A percentile compares a stretch with the other conserved stretches of the same genome.
Conservation (phyloP, 1,140 invertebrate genomes). For the Chionoecetes opilio region DNA sequence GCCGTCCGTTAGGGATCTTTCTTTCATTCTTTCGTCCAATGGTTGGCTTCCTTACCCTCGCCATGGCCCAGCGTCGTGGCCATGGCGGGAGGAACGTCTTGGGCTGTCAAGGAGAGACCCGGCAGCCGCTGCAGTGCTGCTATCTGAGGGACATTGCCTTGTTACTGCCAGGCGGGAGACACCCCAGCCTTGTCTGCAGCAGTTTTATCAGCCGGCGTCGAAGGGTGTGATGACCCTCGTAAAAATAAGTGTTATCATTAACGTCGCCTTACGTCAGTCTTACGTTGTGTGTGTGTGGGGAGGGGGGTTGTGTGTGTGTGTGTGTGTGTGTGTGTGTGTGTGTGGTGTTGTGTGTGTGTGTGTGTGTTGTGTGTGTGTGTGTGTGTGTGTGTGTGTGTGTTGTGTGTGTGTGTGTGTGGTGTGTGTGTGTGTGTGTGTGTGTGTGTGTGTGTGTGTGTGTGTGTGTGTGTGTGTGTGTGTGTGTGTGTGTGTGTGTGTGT, state of each 20-base stretch:
- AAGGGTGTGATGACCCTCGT: constrained; percentile 24
- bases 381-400: not conserved
- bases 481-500: not conserved
- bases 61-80: not conserved
- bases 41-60: not conserved
- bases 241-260: constrained; percentile 22
- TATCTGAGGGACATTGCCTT: not conserved
- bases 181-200: not conserved
- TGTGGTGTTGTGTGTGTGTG: not conserved
- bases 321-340: not conserved
- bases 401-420: not conserved
- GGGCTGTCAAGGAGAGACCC: not conserved
- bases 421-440: constrained; percentile 42
- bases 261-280: constrained; percentile 5
- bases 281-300: not conserved
- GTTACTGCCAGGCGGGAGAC: not conserved
- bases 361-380: not conserved
- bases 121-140: not conserved
- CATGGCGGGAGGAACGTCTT: not conserved
- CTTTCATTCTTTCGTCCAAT: too few relatives aligned
- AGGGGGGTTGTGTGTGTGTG: constrained; percentile 42
- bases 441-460: constrained; percentile 28
- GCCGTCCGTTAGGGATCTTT: not conserved
- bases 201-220: not conserved
- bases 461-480: not conserved